Evolutionary conservation across 2,113 vertebrate species (phyloP).

Genomic region (Xenus cinereus): DNA sequence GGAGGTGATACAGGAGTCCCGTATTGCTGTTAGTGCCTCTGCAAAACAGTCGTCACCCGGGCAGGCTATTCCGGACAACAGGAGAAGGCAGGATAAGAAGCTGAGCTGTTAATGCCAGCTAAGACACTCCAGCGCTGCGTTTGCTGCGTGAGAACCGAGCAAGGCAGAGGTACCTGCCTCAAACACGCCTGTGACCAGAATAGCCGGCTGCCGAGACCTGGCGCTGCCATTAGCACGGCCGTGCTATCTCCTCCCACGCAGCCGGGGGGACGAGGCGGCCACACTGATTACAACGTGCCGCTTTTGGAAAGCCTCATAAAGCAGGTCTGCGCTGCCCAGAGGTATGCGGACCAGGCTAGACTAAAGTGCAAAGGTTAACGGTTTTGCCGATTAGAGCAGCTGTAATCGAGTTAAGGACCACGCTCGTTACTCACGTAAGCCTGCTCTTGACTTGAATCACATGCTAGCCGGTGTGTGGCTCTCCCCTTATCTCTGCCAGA

Average conservation of each 20-base stretch:
- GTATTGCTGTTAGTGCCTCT: not conserved
- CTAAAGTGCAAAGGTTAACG: not conserved
- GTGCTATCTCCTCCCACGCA: not conserved
- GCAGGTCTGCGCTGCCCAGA: not conserved
- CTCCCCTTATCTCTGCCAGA: not conserved
- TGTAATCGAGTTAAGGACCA: not conserved
- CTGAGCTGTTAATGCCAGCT: constrained; percentile 11
- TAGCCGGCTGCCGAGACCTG: fast-evolving
- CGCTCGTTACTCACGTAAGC: not conserved
- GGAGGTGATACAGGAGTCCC: not conserved
- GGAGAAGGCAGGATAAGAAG: not conserved
- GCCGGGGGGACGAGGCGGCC: not conserved
- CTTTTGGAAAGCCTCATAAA: not conserved
- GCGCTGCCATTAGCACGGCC: not conserved
- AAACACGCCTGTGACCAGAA: not conserved
- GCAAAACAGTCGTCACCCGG: not conserved
- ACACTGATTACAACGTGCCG: not conserved
- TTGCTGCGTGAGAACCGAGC: not conserved
- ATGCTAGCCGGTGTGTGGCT: not conserved
- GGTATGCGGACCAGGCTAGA: not conserved
- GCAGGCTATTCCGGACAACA: not conserved
- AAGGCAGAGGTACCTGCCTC: not conserved
- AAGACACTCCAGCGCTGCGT: not conserved
- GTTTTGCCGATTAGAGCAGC: constrained; percentile 15
- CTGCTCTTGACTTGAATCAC: not conserved